Evolutionary conservation across 1,140 invertebrate species (phyloP).

Genomic region (Cotesia glomerata): DNA sequence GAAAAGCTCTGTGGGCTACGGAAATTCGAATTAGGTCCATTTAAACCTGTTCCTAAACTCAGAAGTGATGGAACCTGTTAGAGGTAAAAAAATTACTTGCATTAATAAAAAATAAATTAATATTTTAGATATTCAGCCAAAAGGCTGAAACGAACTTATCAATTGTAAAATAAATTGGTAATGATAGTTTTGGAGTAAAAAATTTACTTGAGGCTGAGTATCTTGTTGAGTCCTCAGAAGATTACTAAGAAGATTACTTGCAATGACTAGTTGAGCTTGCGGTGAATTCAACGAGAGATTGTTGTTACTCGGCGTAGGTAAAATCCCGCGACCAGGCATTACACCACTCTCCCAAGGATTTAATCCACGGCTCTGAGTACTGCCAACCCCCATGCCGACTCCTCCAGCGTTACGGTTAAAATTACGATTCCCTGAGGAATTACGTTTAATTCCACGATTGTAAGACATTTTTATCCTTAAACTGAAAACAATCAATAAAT

Average conservation of each 20-base stretch:
- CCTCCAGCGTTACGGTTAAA: slow-evolving; percentile 42
- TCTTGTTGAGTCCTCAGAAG: slow-evolving; percentile 60
- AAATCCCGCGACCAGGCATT: slow-evolving; percentile 62
- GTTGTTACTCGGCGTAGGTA: slow-evolving; percentile 60
- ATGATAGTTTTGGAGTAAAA: neutral
- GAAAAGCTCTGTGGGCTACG: slow-evolving; percentile 54
- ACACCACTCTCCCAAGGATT: slow-evolving; percentile 64
- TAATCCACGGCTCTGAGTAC: slow-evolving; percentile 49
- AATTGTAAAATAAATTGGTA: too few relatives aligned
- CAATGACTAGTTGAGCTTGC: slow-evolving; percentile 61
- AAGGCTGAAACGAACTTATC: too few relatives aligned
- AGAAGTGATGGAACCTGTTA: slow-evolving; percentile 58
- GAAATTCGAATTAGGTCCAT: slow-evolving; percentile 54
- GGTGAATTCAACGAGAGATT: slow-evolving; percentile 59
- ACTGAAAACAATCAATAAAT: neutral
- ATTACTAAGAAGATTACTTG: slow-evolving; percentile 61
- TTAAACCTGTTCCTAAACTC: slow-evolving; percentile 57
- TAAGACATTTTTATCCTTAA: slow-evolving; percentile 49
- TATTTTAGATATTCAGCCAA: too few relatives aligned
- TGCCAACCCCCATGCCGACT: slow-evolving; percentile 39
- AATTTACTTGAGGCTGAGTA: slow-evolving; percentile 53
- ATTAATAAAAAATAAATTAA: slow-evolving; percentile 18
- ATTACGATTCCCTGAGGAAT: slow-evolving; percentile 53
- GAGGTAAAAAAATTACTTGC: neutral
- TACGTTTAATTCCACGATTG: slow-evolving; percentile 57